Evolutionary conservation across 2,888 invertebrate genomes (phyloP).

Genomic region (Campopleginae sp.): DNA sequence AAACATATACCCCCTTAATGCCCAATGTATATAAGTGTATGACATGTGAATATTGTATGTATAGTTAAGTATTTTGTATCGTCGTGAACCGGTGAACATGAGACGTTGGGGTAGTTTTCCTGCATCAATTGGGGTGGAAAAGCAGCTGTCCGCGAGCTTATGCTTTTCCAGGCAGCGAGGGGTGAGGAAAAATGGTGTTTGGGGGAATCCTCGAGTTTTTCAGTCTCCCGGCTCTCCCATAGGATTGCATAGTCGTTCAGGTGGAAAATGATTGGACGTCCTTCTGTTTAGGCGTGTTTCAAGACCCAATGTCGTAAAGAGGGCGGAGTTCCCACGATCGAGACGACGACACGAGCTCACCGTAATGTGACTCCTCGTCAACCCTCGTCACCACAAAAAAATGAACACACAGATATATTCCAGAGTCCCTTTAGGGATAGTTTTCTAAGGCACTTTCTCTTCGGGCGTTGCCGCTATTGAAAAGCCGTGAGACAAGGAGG

Average conservation of each 20-base stretch:
- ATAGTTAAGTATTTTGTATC: conserved; percentile 60
- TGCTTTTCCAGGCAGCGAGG: not conserved
- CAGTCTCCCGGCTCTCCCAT: conserved; percentile 8
- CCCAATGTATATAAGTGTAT: conserved; percentile 26
- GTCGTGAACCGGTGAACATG: conserved; percentile 59
- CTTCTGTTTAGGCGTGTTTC: not conserved
- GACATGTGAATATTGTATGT: conserved; percentile 52
- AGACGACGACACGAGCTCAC: too few species aligned
- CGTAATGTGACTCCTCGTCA: not conserved
- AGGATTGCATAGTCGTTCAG: not conserved
- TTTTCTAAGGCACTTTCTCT: conserved; percentile 6
- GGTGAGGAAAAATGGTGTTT: conserved; percentile 6
- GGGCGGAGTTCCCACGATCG: not conserved
- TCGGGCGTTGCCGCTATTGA: conserved; percentile 69
- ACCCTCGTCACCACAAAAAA: not conserved
- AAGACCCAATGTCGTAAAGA: not conserved
- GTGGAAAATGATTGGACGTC: conserved; percentile 16
- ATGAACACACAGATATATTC: not conserved
- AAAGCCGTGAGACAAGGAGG: conserved; percentile 78
- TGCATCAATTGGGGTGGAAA: not conserved
- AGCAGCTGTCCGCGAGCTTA: not conserved
- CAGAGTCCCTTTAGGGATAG: not conserved
- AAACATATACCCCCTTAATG: conserved; percentile 9
- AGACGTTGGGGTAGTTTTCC: conserved; percentile 39
- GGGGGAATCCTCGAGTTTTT: conserved; percentile 22